phyloP scores from a whole-genome alignment of 2,113 vertebrate species.

The Pituophis catenifer region DNA sequence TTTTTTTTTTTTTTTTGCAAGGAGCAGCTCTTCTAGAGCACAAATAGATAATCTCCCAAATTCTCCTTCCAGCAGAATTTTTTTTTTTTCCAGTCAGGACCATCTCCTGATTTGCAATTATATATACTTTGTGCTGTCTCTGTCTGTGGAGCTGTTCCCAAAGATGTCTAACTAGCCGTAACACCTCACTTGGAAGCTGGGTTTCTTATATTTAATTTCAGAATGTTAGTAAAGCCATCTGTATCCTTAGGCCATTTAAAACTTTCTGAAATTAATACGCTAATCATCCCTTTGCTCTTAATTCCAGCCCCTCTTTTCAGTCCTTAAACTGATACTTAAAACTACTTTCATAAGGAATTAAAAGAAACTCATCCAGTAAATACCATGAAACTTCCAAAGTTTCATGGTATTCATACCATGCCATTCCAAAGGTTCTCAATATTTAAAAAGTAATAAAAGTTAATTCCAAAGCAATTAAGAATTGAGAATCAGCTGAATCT shows the following conservation, averaged over 20 bases:
- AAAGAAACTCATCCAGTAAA: neutral
- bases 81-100: neutral
- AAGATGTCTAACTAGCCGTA: neutral
- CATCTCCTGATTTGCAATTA: neutral
- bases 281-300: neutral
- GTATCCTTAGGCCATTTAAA: neutral
- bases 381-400: too few relatives aligned
- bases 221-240: neutral
- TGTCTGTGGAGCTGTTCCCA: neutral
- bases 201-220: neutral
- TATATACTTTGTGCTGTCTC: neutral
- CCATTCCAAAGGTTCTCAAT: neutral
- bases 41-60: neutral
- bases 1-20: neutral
- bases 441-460: neutral
- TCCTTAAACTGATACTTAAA: neutral
- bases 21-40: neutral
- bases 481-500: neutral
- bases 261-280: neutral
- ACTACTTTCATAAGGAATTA: neutral
- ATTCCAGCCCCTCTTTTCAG: neutral
- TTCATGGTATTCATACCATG: neutral
- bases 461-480: neutral
- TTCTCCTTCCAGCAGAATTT: neutral
- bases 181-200: neutral